A percentile compares a stretch with the other conserved stretches of the same genome.
Evolutionary conservation across 2,888 invertebrate genomes (phyloP).

Genomic region (Lasioglossum pauxillum): DNA sequence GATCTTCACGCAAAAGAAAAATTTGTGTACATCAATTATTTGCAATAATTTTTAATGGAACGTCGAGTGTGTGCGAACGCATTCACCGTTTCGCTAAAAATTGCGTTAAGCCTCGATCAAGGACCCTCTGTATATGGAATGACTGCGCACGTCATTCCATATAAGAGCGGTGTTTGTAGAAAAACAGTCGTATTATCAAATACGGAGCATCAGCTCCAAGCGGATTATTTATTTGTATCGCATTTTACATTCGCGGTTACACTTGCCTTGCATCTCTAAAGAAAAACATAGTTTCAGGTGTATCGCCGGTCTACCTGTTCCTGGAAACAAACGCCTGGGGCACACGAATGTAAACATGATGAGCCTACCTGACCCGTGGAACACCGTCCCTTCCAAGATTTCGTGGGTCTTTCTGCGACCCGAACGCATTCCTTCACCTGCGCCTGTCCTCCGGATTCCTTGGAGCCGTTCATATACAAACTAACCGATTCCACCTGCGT

Average conservation of each 20-base stretch:
- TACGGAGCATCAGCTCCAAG: not conserved
- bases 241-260: not conserved
- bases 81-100: not conserved
- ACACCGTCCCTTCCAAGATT: slow-evolving; percentile 21
- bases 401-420: slow-evolving; percentile 14
- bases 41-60: not conserved
- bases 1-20: too few species aligned
- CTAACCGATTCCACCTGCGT: not conserved
- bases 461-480: not conserved
- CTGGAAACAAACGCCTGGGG: not conserved
- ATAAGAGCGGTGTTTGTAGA: not conserved
- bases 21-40: not conserved
- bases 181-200: not conserved
- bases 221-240: not conserved
- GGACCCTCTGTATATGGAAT: not conserved
- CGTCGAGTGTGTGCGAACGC: not conserved
- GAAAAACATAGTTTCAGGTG: slow-evolving; percentile 1
- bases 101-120: not conserved
- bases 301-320: slow-evolving; percentile 20
- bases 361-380: slow-evolving; percentile 41
- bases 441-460: slow-evolving; percentile 17
- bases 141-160: not conserved
- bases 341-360: slow-evolving; percentile 35
- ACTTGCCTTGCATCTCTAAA: not conserved
- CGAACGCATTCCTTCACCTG: slow-evolving; percentile 25